A percentile compares a stretch with the other conserved stretches of the same genome.
Evolutionary conservation across 2,797 vertebrate genomes (phyloP).

Genomic region (Uromys caudimaculatus): DNA sequence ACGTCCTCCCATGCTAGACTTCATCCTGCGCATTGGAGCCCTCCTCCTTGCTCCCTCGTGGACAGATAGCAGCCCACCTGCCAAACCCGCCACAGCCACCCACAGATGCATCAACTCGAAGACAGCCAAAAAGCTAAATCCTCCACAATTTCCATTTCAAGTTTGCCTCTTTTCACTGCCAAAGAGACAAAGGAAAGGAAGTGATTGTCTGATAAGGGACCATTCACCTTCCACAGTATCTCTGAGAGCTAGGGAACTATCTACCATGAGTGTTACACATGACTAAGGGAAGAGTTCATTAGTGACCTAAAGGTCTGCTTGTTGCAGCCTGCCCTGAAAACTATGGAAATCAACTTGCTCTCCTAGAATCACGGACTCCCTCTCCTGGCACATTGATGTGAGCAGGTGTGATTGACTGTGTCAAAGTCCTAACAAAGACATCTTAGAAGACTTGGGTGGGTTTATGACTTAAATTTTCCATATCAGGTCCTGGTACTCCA

Average conservation of each 20-base stretch:
- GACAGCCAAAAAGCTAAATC: conserved; percentile 65
- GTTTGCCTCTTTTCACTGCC: conserved; percentile 76
- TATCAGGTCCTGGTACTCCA: conserved; percentile 42
- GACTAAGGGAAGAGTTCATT: conserved; percentile 37
- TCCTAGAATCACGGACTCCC: conserved; percentile 64
- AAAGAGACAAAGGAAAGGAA: conserved; percentile 76
- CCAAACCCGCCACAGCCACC: conserved; percentile 23
- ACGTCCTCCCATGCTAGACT: background rate
- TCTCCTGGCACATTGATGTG: conserved; percentile 23
- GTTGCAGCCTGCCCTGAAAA: conserved; percentile 33
- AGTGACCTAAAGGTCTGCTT: conserved; percentile 3
- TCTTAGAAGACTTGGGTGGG: conserved; percentile 43
- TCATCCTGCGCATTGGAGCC: background rate
- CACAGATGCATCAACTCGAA: conserved; percentile 15
- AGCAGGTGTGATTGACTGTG: background rate
- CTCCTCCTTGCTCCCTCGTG: background rate
- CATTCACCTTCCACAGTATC: conserved; percentile 71
- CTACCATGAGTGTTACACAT: conserved; percentile 15
- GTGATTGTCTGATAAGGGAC: conserved; percentile 66
- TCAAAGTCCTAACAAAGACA: conserved; percentile 74
- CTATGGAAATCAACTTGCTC: conserved; percentile 61
- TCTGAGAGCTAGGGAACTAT: conserved; percentile 39
- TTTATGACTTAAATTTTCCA: conserved; percentile 62
- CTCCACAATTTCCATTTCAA: conserved; percentile 76
- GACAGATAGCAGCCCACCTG: conserved; percentile 26